These are phyloP conservation scores for Operophtera brumata DNA, from an alignment of 2,888 invertebrate species.

Conservation along the genomic window DNA sequence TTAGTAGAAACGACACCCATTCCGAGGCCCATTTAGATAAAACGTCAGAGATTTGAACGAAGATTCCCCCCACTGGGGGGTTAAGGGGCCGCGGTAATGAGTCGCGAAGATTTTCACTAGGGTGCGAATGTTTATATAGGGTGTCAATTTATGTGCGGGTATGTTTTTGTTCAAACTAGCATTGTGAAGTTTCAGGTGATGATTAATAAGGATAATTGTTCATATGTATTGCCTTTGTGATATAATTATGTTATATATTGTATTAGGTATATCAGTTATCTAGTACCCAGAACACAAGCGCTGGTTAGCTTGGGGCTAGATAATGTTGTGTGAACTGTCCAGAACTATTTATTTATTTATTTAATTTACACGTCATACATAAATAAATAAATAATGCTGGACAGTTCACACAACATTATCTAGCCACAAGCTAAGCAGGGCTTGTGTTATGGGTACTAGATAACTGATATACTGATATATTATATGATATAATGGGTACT, in stretches of 20 bases:
- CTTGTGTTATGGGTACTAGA: too few species aligned
- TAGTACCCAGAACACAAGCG: too few species aligned
- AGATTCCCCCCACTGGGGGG: slow-evolving; percentile 50
- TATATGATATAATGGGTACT: too few species aligned
- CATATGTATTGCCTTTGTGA: not conserved
- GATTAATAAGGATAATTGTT: slow-evolving; percentile 5
- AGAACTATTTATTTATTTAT: too few species aligned
- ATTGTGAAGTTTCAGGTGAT: slow-evolving; percentile 16
- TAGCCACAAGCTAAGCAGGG: too few species aligned
- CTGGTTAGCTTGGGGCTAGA: too few species aligned
- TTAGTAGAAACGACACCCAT: slow-evolving; percentile 76
- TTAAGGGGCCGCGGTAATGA: slow-evolving; percentile 63
- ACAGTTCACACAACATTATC: too few species aligned
- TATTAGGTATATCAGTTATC: too few species aligned
- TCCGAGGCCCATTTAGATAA: slow-evolving; percentile 80
- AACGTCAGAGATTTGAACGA: slow-evolving; percentile 80
- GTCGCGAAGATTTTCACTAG: slow-evolving; percentile 77
- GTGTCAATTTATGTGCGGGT: slow-evolving; percentile 67
- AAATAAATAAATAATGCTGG: too few species aligned
- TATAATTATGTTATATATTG: not conserved
- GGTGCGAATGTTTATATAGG: slow-evolving; percentile 78
- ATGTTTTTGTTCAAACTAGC: slow-evolving; percentile 40
- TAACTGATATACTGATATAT: too few species aligned
- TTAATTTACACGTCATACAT: too few species aligned
- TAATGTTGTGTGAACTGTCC: too few species aligned